Conservation (phyloP, 2,797 vertebrate genomes). For the Ispidina lecontei region DNA sequence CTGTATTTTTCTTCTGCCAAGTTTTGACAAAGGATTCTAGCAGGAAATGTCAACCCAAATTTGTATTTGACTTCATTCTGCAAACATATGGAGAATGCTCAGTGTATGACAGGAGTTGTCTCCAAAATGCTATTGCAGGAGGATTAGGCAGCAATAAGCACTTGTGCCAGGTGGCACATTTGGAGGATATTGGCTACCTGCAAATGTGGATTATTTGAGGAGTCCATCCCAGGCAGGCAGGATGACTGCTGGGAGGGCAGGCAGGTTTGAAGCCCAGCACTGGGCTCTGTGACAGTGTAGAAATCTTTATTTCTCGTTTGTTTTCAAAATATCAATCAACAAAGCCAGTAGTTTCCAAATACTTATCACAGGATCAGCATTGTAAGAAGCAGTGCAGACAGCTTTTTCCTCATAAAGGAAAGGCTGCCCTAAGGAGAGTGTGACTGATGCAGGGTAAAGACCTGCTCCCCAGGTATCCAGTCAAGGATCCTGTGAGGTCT, state of each 20-base stretch:
- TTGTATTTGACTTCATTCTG: slow-evolving; percentile 5
- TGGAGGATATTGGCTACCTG: background rate
- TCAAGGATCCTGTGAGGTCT: background rate
- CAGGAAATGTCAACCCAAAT: background rate
- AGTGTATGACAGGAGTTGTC: background rate
- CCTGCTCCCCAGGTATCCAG: background rate
- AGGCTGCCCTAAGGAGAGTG: background rate
- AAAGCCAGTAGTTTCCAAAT: background rate
- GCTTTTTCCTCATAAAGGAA: background rate
- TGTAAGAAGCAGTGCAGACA: background rate
- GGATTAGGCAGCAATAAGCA: background rate
- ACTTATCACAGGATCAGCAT: background rate
- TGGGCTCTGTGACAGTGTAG: background rate
- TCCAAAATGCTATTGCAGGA: background rate
- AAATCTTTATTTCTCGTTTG: background rate
- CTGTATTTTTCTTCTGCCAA: background rate
- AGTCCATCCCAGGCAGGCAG: background rate
- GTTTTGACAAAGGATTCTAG: background rate
- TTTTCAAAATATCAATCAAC: background rate
- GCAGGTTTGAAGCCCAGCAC: accelerated
- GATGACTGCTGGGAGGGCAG: background rate
- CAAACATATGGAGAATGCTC: background rate
- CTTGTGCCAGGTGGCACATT: background rate
- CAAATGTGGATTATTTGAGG: background rate
- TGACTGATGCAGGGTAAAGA: background rate